Evolutionary conservation across 2,113 vertebrate genomes (phyloP), one percentile per base, ranked within the genome.

Genomic region (Cyanoderma ruficeps): DNA sequence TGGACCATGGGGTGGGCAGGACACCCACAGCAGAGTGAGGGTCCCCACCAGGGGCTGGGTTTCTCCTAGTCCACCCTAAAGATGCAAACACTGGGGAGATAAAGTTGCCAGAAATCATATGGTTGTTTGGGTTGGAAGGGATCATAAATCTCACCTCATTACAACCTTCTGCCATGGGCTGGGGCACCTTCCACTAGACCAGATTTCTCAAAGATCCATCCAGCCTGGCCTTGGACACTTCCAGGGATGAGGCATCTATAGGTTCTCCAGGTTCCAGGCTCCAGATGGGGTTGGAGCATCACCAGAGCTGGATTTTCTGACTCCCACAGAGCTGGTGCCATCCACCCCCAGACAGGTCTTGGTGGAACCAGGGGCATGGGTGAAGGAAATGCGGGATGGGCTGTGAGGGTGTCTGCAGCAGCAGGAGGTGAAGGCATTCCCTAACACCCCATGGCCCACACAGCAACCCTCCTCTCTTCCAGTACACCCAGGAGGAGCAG

Each of bases 291-390:
- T 5, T 56, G 55, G 55, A 78, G 20, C 33, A 68, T 31, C 22
- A 19, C 6, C 24, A 37, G 44, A 63, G 22, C 68, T 35, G n/a
- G 64, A 46, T 89, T 83, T 91, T 65, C 69, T 72, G 55, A 21
- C 28, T 57, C 31, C 30, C 35, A 18, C 27, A 39, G 64, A 70
- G n/a, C 15, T 46, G 31, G 17, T 9, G 17, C 6, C 0, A 1
- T 11, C 50, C 50, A 14, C 3, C 14, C 21, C 31, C 1, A 0
- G 44, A 16, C 4, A 76, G 30, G 55, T 52, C 20, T 39, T 8
- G 2, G 3, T 46, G 2, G 37, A 21, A 20, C 39, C 2, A 0
- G 5, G 72, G n/a, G 6, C 1, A 2, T 0, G 8, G 31, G 35
- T 7, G 35, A 52, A 41, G 72, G 42, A 30, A 57, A 30, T 12